Conservation (phyloP, 2,797 vertebrate species). For the Xiphorhynchus erythropygius region DNA sequence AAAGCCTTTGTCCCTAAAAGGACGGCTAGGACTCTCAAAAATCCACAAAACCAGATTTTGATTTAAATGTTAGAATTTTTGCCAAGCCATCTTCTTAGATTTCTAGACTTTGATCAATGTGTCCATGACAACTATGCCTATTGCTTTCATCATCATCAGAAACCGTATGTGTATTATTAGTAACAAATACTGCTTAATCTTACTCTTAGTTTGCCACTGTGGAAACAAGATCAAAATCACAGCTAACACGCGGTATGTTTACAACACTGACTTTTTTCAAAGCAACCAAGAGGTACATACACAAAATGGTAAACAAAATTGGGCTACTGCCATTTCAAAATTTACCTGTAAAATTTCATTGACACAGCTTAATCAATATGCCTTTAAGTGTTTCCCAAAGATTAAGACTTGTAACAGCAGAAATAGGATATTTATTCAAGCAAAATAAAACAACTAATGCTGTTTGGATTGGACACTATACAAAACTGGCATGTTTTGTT, state of each 20-base stretch:
- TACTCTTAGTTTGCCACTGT: not conserved
- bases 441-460: not conserved
- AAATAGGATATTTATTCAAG: not conserved
- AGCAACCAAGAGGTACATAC: not conserved
- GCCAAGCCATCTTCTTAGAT: constrained; percentile 1
- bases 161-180: not conserved
- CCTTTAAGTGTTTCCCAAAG: not conserved
- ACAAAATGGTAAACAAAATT: not conserved
- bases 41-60: not conserved
- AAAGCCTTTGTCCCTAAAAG: not conserved
- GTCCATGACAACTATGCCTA: not conserved
- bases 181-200: not conserved
- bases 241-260: not conserved
- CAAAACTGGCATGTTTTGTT: not conserved
- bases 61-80: not conserved
- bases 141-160: constrained; percentile 35
- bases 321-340: not conserved
- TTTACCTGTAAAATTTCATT: not conserved
- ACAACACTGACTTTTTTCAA: not conserved
- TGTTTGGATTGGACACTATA: not conserved
- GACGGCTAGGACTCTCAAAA: not conserved
- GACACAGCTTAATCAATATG: not conserved
- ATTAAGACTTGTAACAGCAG: not conserved
- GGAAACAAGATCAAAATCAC: not conserved
- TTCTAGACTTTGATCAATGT: constrained; percentile 12